Conservation (phyloP, 2,888 invertebrate genomes). For the Vesta saturnalis region DNA sequence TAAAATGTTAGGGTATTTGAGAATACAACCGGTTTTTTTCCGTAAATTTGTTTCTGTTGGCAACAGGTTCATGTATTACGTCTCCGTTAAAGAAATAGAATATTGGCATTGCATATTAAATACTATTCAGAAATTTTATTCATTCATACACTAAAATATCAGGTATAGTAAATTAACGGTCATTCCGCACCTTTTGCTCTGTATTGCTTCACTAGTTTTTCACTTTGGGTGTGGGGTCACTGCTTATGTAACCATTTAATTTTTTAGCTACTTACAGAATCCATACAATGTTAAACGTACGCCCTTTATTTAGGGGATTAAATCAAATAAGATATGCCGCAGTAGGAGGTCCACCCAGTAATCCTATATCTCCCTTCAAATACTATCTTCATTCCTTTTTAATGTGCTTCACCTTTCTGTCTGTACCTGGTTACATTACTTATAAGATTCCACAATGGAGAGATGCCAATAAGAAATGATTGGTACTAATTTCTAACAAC, state of each 20-base stretch:
- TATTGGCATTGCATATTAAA: no score
- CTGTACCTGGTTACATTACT: slow-evolving; percentile 1
- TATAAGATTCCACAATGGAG: slow-evolving; percentile 7
- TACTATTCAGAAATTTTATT: no score
- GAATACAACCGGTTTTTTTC: no score
- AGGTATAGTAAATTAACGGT: no score
- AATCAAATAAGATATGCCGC: slow-evolving; percentile 11
- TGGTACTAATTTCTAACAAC: neutral
- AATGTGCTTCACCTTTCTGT: neutral
- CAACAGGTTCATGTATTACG: no score
- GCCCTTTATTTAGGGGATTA: slow-evolving; percentile 9
- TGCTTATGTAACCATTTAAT: neutral
- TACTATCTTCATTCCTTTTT: slow-evolving; percentile 6
- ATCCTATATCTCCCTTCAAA: neutral
- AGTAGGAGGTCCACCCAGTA: slow-evolving; percentile 4
- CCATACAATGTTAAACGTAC: neutral
- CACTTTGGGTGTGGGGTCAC: neutral
- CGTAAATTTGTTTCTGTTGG: no score
- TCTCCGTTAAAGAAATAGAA: no score
- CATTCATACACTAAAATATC: no score
- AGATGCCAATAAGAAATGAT: slow-evolving; percentile 3
- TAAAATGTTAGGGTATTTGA: no score
- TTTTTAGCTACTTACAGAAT: neutral
- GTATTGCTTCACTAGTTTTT: neutral
- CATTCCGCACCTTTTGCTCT: no score